Conservation (phyloP, 2,797 vertebrate species). For the Tamandua tetradactyla region DNA sequence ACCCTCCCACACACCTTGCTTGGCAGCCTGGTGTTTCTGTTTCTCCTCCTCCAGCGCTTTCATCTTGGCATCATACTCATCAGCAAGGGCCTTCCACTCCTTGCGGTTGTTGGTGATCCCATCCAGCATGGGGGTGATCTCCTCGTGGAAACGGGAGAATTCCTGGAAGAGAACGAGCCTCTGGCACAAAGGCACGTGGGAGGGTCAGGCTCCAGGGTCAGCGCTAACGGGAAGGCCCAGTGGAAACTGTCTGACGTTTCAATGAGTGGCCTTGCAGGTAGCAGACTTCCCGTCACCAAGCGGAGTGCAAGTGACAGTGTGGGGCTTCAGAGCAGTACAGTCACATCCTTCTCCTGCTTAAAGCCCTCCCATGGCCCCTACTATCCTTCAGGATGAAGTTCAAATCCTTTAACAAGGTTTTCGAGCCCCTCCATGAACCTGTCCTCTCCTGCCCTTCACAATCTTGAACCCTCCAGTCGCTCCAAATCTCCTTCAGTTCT, state of each 20-base stretch:
- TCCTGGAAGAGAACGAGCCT: constrained; percentile 83
- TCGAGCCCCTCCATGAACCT: not conserved
- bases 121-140: constrained; percentile 93
- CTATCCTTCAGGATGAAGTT: not conserved
- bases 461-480: rapidly evolving
- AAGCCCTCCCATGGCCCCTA: not conserved
- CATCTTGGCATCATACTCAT: constrained; percentile 89
- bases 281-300: not conserved
- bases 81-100: constrained; percentile 93
- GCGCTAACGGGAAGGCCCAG: rapidly evolving
- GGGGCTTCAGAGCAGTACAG: too few relatives aligned
- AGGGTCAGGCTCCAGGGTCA: too few relatives aligned
- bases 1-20: constrained; percentile 82
- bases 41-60: constrained; percentile 88
- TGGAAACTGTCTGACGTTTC: not conserved
- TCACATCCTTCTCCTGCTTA: not conserved
- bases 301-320: rapidly evolving
- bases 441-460: not conserved
- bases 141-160: constrained; percentile 92
- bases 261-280: rapidly evolving
- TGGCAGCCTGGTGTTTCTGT: constrained; percentile 85
- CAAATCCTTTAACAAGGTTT: not conserved
- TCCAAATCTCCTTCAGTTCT: not conserved
- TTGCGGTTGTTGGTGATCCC: constrained; percentile 93
- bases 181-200: not conserved